Conservation (phyloP, 2,797 vertebrate genomes). For the Mormyrus proboscirostris region DNA sequence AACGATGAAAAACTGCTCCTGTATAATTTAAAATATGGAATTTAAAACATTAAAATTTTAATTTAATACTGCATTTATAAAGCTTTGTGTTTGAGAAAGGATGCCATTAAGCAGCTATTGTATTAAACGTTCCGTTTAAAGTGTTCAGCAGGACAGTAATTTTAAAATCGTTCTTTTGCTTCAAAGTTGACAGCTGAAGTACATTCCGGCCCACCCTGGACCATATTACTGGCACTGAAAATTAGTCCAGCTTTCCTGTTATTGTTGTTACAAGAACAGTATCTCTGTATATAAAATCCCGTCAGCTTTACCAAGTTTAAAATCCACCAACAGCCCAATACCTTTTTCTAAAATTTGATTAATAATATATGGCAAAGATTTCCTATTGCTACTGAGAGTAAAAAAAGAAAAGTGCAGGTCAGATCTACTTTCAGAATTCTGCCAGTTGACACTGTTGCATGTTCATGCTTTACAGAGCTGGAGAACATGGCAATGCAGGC, state of each 20-base stretch:
- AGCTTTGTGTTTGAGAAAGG: not conserved
- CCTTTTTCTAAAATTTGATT: not conserved
- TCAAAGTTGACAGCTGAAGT: not conserved
- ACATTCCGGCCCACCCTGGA: not conserved
- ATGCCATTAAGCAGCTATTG: not conserved
- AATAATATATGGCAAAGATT: not conserved
- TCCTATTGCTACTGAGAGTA: not conserved
- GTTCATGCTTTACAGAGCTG: not conserved
- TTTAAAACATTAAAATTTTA: not conserved
- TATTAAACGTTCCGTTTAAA: not conserved
- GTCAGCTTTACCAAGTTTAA: not conserved
- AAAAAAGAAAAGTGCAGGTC: slow-evolving; percentile 2
- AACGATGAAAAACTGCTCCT: not conserved
- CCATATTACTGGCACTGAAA: not conserved
- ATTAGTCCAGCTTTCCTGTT: not conserved
- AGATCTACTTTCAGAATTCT: not conserved
- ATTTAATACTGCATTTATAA: slow-evolving; percentile 4
- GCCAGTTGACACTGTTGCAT: not conserved
- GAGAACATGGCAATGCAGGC: not conserved
- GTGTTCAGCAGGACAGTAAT: slow-evolving; percentile 14
- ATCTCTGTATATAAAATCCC: not conserved
- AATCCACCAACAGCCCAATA: not conserved
- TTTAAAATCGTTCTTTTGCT: not conserved
- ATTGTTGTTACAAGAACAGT: not conserved
- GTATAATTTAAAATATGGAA: slow-evolving; percentile 11